A percentile compares a stretch with the other conserved stretches of the same genome.
Conservation (phyloP, 37 sponge, comb jelly and placozoan species). For the Hexactinellida sp. region DNA sequence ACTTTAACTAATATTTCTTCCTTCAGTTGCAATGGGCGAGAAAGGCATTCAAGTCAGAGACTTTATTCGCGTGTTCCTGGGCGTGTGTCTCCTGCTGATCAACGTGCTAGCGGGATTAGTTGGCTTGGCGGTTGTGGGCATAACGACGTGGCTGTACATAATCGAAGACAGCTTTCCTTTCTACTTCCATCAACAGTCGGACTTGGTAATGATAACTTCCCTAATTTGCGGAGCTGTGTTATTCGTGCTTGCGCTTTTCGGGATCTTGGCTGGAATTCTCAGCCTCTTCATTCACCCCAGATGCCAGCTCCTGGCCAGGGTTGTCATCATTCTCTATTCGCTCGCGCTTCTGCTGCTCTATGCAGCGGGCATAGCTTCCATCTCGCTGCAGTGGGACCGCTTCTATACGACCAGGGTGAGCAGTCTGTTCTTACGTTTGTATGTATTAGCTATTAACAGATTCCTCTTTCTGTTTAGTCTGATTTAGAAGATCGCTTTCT, state of each 20-base stretch:
- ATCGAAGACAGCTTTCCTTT: background rate
- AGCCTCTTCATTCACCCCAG: slow-evolving; percentile 6
- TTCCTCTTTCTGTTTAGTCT: background rate
- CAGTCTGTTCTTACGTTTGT: background rate
- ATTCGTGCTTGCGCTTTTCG: background rate
- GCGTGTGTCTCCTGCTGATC: background rate
- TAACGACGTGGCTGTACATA: background rate
- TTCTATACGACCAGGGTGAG: background rate
- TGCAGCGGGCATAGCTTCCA: background rate
- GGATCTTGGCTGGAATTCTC: background rate
- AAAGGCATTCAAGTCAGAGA: background rate
- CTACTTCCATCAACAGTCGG: background rate
- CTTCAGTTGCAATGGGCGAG: background rate
- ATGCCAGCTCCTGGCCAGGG: background rate
- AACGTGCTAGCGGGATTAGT: background rate
- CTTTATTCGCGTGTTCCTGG: background rate
- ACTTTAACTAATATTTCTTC: too few relatives aligned
- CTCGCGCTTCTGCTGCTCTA: background rate
- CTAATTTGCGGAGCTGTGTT: background rate
- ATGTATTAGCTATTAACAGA: background rate
- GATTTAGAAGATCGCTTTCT: background rate
- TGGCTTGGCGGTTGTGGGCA: background rate
- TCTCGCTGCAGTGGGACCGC: background rate
- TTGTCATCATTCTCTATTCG: background rate
- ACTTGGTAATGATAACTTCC: background rate